A percentile compares a stretch with the other conserved stretches of the same genome.
phyloP scores from a whole-genome alignment of 2,888 invertebrate genomes.

The Cheilosia grossa region DNA sequence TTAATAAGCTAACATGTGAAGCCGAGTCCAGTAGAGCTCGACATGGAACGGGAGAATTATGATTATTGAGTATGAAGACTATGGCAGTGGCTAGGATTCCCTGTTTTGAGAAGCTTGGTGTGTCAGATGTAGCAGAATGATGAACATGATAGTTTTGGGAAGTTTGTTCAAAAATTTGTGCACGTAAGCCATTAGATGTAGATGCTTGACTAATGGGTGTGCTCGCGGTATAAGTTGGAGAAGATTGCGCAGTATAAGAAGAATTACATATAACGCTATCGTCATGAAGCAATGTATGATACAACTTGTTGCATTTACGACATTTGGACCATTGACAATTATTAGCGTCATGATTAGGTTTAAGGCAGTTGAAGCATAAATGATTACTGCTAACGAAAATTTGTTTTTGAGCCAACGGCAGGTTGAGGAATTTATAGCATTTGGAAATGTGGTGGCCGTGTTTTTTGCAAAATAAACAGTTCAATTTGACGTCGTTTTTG shows the following conservation, averaged over 20 bases:
- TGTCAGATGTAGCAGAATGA: background rate
- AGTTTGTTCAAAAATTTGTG: background rate
- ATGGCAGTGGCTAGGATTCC: slow-evolving; percentile 12
- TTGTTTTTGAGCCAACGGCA: slow-evolving; percentile 4
- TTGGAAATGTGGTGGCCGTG: slow-evolving; percentile 1
- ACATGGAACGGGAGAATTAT: slow-evolving; percentile 9
- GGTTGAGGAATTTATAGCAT: slow-evolving; percentile 22
- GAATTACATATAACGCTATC: background rate
- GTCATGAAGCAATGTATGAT: slow-evolving; percentile 28
- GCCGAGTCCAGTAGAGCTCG: slow-evolving; percentile 27
- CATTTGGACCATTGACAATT: slow-evolving; percentile 4
- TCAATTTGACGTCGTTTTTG: background rate
- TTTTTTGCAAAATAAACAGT: slow-evolving; percentile 17
- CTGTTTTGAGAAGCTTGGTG: background rate
- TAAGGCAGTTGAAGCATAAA: background rate
- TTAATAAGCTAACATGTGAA: slow-evolving; percentile 22
- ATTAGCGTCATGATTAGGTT: background rate
- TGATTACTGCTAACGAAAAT: background rate
- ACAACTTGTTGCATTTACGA: slow-evolving; percentile 2
- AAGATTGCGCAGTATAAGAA: background rate
- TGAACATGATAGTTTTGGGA: slow-evolving; percentile 11
- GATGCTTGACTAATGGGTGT: background rate
- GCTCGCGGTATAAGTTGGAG: slow-evolving; percentile 1
- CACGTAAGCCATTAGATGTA: background rate
- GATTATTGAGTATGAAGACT: slow-evolving; percentile 6